Conservation (phyloP, 2,113 vertebrate genomes). For the Vidua chalybeata region DNA sequence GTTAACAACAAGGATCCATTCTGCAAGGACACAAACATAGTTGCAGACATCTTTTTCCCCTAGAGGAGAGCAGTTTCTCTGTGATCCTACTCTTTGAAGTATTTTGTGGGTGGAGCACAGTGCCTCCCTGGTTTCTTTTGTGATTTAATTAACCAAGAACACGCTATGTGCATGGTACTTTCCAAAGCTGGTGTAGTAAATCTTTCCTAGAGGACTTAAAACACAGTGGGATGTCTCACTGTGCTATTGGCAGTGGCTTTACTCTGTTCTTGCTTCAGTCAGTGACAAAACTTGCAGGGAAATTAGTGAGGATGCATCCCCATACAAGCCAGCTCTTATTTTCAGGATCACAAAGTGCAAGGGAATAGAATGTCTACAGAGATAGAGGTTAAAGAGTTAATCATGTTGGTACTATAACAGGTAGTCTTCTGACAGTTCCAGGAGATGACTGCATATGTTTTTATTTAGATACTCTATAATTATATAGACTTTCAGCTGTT, state of each 20-base stretch:
- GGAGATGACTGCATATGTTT: slow-evolving; percentile 45
- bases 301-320: background rate
- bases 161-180: background rate
- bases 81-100: background rate
- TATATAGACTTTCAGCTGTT: slow-evolving; percentile 34
- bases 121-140: background rate
- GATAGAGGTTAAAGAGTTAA: background rate
- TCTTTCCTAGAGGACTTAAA: background rate
- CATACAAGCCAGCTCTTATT: background rate
- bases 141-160: background rate
- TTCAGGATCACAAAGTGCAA: background rate
- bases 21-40: background rate
- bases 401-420: background rate
- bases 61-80: background rate
- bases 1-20: background rate
- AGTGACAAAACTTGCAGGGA: background rate
- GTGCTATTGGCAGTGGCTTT: background rate
- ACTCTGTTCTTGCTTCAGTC: background rate
- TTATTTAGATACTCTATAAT: slow-evolving; percentile 59
- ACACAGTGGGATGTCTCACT: background rate
- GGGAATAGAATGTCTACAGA: background rate
- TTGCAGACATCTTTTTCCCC: background rate
- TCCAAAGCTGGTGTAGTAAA: background rate
- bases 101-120: background rate
- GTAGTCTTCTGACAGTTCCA: slow-evolving; percentile 1